Percentiles rank a stretch among this genome's conserved stretches.
phyloP scores from a whole-genome alignment of 2,113 vertebrate species.

The Dicaeum eximium region DNA sequence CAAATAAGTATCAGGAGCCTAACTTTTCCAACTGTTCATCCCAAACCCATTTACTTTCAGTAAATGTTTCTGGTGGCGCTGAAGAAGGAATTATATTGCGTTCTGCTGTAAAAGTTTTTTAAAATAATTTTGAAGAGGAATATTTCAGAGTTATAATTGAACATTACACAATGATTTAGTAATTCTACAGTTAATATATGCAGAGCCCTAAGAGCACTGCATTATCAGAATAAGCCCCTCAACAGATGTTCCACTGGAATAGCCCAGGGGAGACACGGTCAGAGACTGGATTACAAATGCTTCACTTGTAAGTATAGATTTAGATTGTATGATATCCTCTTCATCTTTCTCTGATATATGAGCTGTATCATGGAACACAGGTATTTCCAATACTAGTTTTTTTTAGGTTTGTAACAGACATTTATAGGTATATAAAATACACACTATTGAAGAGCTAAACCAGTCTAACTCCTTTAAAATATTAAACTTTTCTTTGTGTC shows the following conservation, averaged over 20 bases:
- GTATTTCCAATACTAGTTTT: background rate
- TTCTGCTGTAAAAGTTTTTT: background rate
- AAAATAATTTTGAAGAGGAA: background rate
- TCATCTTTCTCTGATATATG: background rate
- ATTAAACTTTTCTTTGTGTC: background rate
- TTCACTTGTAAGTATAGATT: background rate
- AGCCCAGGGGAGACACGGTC: background rate
- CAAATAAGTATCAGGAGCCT: background rate
- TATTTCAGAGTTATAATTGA: background rate
- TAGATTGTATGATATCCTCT: background rate
- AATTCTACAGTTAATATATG: background rate
- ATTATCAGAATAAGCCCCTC: background rate
- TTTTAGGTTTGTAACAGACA: background rate
- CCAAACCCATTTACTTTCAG: background rate
- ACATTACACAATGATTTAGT: background rate
- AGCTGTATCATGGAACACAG: background rate
- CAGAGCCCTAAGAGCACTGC: background rate
- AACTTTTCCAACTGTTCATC: background rate
- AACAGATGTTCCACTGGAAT: background rate
- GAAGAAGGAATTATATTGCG: background rate
- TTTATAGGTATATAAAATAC: background rate
- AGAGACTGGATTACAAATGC: background rate
- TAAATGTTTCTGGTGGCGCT: background rate
- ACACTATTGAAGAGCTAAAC: background rate
- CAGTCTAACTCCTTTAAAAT: background rate